phyloP scores from a whole-genome alignment of 2,797 vertebrate genomes.

The Schizopygopsis malacanthus region DNA sequence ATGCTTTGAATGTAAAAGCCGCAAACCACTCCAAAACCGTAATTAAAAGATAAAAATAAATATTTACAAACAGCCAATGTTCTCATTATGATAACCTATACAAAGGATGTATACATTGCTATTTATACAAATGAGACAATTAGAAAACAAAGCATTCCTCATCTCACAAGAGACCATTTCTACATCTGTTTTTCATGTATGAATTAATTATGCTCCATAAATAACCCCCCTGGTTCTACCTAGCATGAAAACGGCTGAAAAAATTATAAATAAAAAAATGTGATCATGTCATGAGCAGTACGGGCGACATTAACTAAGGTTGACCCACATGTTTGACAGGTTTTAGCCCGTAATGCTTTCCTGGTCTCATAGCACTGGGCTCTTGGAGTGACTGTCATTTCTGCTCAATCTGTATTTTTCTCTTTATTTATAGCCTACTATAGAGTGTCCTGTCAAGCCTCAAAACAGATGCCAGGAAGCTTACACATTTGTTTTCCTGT shows the following conservation, averaged over 20 bases:
- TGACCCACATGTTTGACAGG: constrained; percentile 3
- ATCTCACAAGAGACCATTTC: constrained; percentile 13
- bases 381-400: constrained; percentile 49
- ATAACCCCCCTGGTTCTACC: not conserved
- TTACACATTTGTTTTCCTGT: constrained; percentile 52
- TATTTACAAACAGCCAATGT: not conserved
- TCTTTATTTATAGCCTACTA: constrained; percentile 46
- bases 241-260: not conserved
- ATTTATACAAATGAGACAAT: not conserved
- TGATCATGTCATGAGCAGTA: not conserved
- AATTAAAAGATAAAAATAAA: not conserved
- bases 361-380: not conserved
- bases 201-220: constrained; percentile 39
- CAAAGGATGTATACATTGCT: not conserved
- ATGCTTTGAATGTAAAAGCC: not conserved
- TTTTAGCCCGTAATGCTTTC: constrained; percentile 2
- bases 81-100: not conserved
- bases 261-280: too few relatives aligned
- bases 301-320: not conserved
- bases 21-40: not conserved
- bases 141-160: not conserved
- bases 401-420: constrained; percentile 55
- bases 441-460: constrained; percentile 34
- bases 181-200: constrained; percentile 22
- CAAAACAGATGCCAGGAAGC: constrained; percentile 57